Base-by-base conservation (phyloP, 2,888 invertebrate species). In the Arge pagana region DNA sequence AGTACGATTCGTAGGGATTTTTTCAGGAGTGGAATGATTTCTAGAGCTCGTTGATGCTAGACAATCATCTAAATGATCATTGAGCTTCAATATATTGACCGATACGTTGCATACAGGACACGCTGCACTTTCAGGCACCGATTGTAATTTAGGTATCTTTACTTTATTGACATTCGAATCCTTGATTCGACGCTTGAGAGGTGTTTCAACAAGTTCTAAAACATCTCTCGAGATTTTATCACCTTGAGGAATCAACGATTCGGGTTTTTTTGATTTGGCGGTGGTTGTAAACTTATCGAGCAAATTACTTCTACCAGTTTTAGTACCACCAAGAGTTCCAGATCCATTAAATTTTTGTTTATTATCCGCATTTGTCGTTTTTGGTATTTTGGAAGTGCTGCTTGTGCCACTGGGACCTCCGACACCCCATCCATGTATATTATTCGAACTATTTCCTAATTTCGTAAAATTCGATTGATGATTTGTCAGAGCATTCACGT, bases 71-170 rank as follows among this genome's bases (percentile, higher is more conserved):
- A 80, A 65, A 66, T 81, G 79, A 3, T 63, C 57, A 63, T 78
- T 76, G 31, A 81, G 66, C 48, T 68, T 60, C 0, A 53, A 55
- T 55, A 74, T 68, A 3, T 58, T 19, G 6, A 79, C 62, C 13
- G 55, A 56, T 56, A 71, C 73, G 37, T 69, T 57, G 59, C 81
- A 81, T 40, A 76, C 67, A 5, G 80, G 79, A 62, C 81, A 81
- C 8, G 64, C 56, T 11, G 67, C 65, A 2, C 23, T 40, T 26
- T 59, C 50, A 8, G 26, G 15, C 5, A 52, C 21, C 50, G 48
- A 15, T n/a, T 56, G 45, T 18, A 56, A 13, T 45, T 51, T 62
- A 10, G 28, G 36, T 33, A 57, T 55, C 28, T 64, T 61, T 4
- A 13, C 48, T 30, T n/a, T 10, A 18, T 1, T 16, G 13, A 15